Evolutionary conservation across 2,113 vertebrate species (phyloP).

Genomic region (Eulacestoma nigropectus): DNA sequence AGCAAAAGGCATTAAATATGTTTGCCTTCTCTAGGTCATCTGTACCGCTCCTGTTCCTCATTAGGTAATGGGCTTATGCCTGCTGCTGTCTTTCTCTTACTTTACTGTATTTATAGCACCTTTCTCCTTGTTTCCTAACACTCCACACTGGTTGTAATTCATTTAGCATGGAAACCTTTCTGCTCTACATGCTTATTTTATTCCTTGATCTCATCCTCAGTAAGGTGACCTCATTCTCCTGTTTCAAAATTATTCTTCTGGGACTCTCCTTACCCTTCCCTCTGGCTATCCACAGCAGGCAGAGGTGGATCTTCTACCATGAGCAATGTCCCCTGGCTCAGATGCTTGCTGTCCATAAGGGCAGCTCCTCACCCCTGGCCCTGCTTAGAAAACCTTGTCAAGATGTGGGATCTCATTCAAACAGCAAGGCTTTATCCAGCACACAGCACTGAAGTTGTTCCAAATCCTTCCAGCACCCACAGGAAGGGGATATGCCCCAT

Average conservation of each 20-base stretch:
- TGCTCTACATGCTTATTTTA: conserved; percentile 63
- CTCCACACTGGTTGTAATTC: conserved; percentile 51
- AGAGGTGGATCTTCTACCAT: not conserved
- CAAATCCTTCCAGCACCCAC: not conserved
- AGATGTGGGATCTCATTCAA: not conserved
- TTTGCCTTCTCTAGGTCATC: conserved; percentile 19
- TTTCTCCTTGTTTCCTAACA: conserved; percentile 58
- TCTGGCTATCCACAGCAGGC: not conserved
- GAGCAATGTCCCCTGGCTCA: not conserved
- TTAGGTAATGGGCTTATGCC: conserved; percentile 55
- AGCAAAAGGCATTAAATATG: not conserved
- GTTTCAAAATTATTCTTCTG: conserved; percentile 1
- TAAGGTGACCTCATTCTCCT: conserved; percentile 62
- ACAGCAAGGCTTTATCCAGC: not conserved
- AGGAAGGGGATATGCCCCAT: not conserved
- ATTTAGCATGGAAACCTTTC: conserved; percentile 55
- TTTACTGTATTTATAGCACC: conserved; percentile 62
- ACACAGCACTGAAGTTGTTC: not conserved
- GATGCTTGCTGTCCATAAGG: not conserved
- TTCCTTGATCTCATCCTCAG: conserved; percentile 60
- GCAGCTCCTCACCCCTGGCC: not conserved
- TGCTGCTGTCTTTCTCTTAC: conserved; percentile 43
- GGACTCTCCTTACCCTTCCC: conserved; percentile 3
- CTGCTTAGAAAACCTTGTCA: not conserved
- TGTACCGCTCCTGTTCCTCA: conserved; percentile 30